Base-by-base conservation (phyloP, 2,113 vertebrate species). In the Puffinus mauretanicus region DNA sequence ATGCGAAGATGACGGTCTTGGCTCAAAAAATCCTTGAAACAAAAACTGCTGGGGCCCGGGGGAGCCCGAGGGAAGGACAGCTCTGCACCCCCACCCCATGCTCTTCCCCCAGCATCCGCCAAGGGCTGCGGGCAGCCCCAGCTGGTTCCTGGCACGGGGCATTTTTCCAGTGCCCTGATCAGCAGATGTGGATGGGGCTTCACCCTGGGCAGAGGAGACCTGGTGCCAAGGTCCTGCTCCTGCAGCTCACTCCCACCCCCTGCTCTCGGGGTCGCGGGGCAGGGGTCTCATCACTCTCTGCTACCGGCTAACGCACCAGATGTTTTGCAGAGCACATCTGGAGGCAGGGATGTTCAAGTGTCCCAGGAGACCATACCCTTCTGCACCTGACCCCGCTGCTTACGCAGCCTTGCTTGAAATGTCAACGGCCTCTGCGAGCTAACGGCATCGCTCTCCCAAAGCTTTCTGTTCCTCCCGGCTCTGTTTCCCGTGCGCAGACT, bases 191-290 rank as follows among this genome's bases (percentile, higher is more conserved):
- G 62, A 40, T 2, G 16, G 62, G 20, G 10, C 30, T 47, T 65
- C 14, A 47, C 10, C 27, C 38, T 26, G n/a, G 40, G 36, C 73
- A 54, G 6, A 26, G 44, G 16, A 36, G 29, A 47, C 9, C 51
- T 30, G 30, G 55, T 58, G 69, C 55, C 5, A 0, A 5, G 26
- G n/a, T n/a, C 54, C 47, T 7, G 49, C 38, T 77, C 18, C 65
- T 12, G 10, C 57, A 46, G 38, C 58, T 46, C 25, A 11, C 24
- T 65, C 34, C 32, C 70, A 54, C 26, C 25, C 14, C 0, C 32
- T 16, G 40, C 58, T 18, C 58, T n/a, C 1, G 0, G 46, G 24
- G n/a, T 46, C 1, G 0, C 0, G 5, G 40, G 25, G 7, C 42
- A n/a, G 42, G 24, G 46, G 13, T 25, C 58, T 67, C 40, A 7